These are phyloP conservation scores for Chunga burmeisteri DNA, from an alignment of 2,113 vertebrate species.

Conservation along the genomic window DNA sequence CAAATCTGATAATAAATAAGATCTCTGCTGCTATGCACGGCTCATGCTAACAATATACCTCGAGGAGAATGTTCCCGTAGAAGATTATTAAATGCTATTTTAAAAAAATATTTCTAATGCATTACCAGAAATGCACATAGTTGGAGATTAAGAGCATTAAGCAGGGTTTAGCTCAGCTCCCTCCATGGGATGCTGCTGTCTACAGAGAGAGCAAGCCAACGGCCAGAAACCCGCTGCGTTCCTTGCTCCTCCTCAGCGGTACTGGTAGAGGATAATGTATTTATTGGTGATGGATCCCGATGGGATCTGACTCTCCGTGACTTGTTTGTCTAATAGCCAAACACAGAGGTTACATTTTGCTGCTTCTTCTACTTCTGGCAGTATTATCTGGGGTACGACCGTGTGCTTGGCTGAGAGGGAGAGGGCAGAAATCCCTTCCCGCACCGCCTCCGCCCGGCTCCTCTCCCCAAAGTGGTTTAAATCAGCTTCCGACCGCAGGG, in stretches of 20 bases:
- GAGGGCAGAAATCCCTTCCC: background rate
- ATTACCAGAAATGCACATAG: background rate
- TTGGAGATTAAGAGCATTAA: background rate
- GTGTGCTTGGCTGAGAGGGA: background rate
- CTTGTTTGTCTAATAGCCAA: background rate
- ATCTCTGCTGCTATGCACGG: fast-evolving
- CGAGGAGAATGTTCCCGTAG: background rate
- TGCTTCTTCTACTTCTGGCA: background rate
- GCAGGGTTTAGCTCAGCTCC: background rate
- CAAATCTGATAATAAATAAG: background rate
- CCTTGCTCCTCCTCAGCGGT: background rate
- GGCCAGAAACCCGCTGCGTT: fast-evolving
- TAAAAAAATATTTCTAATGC: background rate
- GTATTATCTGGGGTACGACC: background rate
- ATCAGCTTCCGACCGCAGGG: fast-evolving
- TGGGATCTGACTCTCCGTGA: background rate
- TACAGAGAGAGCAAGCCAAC: background rate
- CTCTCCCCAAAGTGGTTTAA: background rate
- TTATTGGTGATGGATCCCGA: background rate
- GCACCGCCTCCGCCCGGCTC: fast-evolving
- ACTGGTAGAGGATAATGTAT: background rate
- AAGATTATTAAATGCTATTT: background rate
- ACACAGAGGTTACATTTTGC: background rate
- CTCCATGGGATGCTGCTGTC: background rate
- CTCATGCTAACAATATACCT: background rate